Evolutionary conservation across 2,797 vertebrate genomes (phyloP).

Genomic region (Sebastes matsubarae): DNA sequence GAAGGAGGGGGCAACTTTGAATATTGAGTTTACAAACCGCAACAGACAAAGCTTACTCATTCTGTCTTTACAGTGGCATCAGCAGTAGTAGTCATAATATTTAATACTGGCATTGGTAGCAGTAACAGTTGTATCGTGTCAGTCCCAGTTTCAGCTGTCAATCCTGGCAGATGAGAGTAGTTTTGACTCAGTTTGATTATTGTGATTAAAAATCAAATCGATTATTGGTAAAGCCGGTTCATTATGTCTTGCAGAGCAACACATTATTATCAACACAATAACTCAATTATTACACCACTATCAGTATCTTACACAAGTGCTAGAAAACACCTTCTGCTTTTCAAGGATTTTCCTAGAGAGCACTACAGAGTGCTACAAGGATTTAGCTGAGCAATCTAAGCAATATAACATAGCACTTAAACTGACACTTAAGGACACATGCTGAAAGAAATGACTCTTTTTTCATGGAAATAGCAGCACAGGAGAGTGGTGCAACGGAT

Average conservation of each 20-base stretch:
- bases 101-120: neutral
- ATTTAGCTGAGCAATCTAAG: neutral
- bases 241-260: neutral
- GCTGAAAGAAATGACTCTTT: neutral
- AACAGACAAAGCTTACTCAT: neutral
- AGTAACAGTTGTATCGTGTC: neutral
- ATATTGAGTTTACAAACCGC: neutral
- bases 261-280: neutral
- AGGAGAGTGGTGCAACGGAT: neutral
- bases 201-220: neutral
- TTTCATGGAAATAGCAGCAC: neutral
- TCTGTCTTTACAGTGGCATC: neutral
- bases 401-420: neutral
- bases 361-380: neutral
- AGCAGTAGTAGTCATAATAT: neutral
- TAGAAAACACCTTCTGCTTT: neutral
- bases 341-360: neutral
- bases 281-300: neutral
- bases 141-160: neutral
- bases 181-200: neutral
- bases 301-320: neutral
- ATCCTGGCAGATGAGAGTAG: neutral
- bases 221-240: neutral
- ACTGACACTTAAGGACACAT: neutral
- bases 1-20: neutral